Base-by-base conservation (phyloP, 2,113 vertebrate species). In the Odocoileus hemionus region DNA sequence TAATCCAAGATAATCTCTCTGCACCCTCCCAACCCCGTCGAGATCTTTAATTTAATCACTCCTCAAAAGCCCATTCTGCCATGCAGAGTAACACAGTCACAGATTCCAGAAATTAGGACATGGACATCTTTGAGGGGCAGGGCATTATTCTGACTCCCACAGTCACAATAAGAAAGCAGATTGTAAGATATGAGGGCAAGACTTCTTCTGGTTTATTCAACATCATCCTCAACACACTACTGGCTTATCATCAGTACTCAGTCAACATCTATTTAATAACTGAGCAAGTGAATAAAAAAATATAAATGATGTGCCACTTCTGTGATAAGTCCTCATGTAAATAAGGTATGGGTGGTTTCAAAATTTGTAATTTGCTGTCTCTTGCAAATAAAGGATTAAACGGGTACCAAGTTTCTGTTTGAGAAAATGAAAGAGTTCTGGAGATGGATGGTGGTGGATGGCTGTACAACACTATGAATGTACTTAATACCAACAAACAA, bases 351-450 rank as follows among this genome's bases (percentile, higher is more conserved):
- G 47, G 64, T 2, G 5, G 8, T 43, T 70, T 89, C 70, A 76
- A 90, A 86, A 45, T 7, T 33, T 91, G 8, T 33, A 47, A 94
- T 45, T 36, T 50, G 13, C 54, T 74, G 21, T 28, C 88, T 92
- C 15, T 90, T 90, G 60, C 79, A 85, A 61, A 79, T n/a, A 23
- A 60, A 92, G 60, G 28, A 61, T 25, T 79, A 39, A 91, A 80
- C 43, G 26, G 17, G 17, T 39, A 57, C 70, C 14, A 9, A 39
- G 25, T 82, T 50, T 60, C 85, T 54, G 45, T 45, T 28, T 54
- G 78, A 76, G 52, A 76, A 76, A 55, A 88, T 43, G 76, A 88
- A 43, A 43, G 33, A 28, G 28, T 39, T 67, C 52, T n/a, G 7
- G 54, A 83, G 90, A 6, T 15, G 21, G 28, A 33, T 23, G 15